Conservation (phyloP, 1,140 invertebrate species). For the Mercenaria mercenaria region DNA sequence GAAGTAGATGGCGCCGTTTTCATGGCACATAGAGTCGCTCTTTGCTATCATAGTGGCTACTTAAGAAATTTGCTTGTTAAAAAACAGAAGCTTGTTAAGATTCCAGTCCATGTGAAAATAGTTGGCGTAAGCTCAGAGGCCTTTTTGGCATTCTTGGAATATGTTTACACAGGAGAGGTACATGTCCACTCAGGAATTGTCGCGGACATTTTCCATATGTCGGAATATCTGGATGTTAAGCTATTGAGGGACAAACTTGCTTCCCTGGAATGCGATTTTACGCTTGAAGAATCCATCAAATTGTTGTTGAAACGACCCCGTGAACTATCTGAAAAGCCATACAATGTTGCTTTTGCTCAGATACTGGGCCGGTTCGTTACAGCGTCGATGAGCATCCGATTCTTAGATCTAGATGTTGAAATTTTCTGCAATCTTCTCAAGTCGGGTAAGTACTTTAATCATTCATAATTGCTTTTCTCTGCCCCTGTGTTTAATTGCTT, state of each 20-base stretch:
- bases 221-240: constrained; percentile 22
- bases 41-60: constrained; percentile 44
- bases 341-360: background rate
- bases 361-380: background rate
- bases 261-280: background rate
- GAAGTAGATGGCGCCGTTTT: constrained; percentile 1
- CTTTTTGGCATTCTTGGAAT: constrained; percentile 42
- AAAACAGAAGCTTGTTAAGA: background rate
- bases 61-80: background rate
- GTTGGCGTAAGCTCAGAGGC: constrained; percentile 17
- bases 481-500: too few species aligned
- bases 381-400: background rate
- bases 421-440: constrained; percentile 11
- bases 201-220: background rate
- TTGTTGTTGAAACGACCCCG: background rate
- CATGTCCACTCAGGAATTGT: background rate
- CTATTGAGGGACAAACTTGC: background rate
- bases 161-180: constrained; percentile 50
- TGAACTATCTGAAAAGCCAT: background rate
- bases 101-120: constrained; percentile 42
- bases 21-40: constrained; percentile 9
- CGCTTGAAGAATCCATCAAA: background rate
- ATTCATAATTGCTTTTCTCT: too few species aligned
- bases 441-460: constrained; percentile 43
- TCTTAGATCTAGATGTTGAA: constrained; percentile 38